Evolutionary conservation across 2,797 vertebrate genomes (phyloP).

Genomic region (Sparidentex hasta): DNA sequence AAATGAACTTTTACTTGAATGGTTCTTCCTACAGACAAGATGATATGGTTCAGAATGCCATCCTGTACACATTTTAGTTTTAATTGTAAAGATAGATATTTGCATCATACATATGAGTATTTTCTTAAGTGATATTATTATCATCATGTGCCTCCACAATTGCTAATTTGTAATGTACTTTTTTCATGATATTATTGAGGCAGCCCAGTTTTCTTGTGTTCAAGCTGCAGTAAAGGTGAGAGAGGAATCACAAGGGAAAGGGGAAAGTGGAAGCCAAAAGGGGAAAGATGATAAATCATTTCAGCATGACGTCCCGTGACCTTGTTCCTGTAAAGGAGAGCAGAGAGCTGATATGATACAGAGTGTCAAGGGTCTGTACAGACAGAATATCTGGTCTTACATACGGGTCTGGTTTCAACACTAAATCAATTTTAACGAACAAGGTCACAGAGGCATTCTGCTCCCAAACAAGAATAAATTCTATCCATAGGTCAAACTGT

Average conservation of each 20-base stretch:
- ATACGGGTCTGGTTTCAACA: slow-evolving; percentile 48
- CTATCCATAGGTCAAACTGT: neutral
- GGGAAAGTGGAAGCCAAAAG: slow-evolving; percentile 3
- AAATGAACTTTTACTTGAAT: neutral
- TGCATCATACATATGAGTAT: neutral
- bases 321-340: slow-evolving; percentile 38
- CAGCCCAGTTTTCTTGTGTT: neutral
- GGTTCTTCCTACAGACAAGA: neutral
- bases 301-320: slow-evolving; percentile 37
- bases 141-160: neutral
- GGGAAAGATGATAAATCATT: slow-evolving; percentile 47
- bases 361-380: slow-evolving; percentile 15
- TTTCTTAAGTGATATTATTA: neutral
- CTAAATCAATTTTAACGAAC: slow-evolving; percentile 59
- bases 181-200: neutral
- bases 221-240: neutral
- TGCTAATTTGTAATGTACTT: neutral
- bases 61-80: neutral
- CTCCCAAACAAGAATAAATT: neutral
- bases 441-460: slow-evolving; percentile 33
- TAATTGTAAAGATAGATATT: neutral
- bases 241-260: slow-evolving; percentile 4
- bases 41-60: neutral
- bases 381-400: slow-evolving; percentile 31
- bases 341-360: slow-evolving; percentile 28